Evolutionary conservation across 2,797 vertebrate genomes (phyloP).

Genomic region (Serranus cabrilla): DNA sequence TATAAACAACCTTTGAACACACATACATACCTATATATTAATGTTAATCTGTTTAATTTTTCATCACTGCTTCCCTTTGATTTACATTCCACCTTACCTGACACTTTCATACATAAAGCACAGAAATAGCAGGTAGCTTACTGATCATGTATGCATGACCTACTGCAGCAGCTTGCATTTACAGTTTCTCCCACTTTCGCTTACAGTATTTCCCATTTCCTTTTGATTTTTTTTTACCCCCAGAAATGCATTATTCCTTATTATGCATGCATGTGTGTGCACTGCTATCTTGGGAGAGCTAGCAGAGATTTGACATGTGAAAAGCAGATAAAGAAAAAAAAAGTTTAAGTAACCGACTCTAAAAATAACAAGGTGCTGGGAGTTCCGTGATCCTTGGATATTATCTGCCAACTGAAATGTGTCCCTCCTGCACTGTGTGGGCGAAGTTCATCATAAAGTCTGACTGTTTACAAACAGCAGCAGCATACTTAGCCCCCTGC

Average conservation of each 20-base stretch:
- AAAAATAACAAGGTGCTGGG: conserved; percentile 19
- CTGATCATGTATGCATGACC: neutral
- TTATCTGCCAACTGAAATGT: neutral
- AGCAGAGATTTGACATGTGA: conserved; percentile 40
- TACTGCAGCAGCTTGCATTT: neutral
- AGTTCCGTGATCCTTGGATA: conserved; percentile 10
- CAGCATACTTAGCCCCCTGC: neutral
- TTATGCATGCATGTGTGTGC: conserved; percentile 1
- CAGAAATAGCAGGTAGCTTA: neutral
- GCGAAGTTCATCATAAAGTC: conserved; percentile 26
- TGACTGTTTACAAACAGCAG: conserved; percentile 1
- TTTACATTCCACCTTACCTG: neutral
- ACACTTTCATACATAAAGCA: neutral
- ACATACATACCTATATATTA: neutral
- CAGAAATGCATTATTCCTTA: neutral
- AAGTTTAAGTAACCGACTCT: neutral
- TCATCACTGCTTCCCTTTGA: neutral
- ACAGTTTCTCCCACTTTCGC: neutral
- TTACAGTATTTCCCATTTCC: neutral
- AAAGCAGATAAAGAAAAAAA: conserved; percentile 31
- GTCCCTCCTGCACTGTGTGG: conserved; percentile 6
- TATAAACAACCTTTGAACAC: neutral
- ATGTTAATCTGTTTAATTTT: neutral
- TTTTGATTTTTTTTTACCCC: neutral
- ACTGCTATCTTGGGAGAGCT: conserved; percentile 16